Base-by-base conservation (phyloP, 2,797 vertebrate species). In the Natrix natrix region DNA sequence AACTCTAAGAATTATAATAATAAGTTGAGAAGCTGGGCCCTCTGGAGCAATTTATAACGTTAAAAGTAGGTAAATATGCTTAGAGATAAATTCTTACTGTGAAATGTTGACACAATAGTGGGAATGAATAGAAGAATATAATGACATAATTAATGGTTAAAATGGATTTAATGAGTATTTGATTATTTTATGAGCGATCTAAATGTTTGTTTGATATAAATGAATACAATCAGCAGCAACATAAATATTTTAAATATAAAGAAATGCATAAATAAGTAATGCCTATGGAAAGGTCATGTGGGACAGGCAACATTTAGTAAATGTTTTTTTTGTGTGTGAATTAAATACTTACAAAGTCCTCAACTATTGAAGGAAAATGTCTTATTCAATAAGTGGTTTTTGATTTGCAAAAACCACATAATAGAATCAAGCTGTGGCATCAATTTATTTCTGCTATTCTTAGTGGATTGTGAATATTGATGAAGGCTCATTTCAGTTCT, bases 401-500 rank as follows among this genome's bases (percentile, higher is more conserved):
- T 28, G 32, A 87, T 55, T 89, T 37, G 54, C 60, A 37, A 28
- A 61, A 43, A 83, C n/a, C 59, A 59, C 54, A 14, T 60, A 88
- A 26, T 22, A 60, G 37, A 89, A 48, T 83, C 78, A 24, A 83
- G 43, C 37, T 83, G 11, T 60, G 43, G 55, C 8, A 26, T 55
- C 43, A 24, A 48, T 83, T 83, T 17, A 87, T 61, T 43, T 43
- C 22, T 52, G 8, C 78, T 74, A 14, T 52, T 37, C 20, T 32
- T 32, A 5, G 4, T n/a, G 48, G 59, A 83, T 54, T 17, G 90
- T 94, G 56, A 94, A 54, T 91, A 20, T 8, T 91, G 95, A 91
- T 93, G 37, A 94, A 37, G 91, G 8, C 11, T 88, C 94, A 74
- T 94, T 91, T 91, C 78, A 59, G 26, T 54, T 11, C 54, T 90